phyloP scores from a whole-genome alignment of 2,888 invertebrate genomes.

The Nephrocerus scutellatus region DNA sequence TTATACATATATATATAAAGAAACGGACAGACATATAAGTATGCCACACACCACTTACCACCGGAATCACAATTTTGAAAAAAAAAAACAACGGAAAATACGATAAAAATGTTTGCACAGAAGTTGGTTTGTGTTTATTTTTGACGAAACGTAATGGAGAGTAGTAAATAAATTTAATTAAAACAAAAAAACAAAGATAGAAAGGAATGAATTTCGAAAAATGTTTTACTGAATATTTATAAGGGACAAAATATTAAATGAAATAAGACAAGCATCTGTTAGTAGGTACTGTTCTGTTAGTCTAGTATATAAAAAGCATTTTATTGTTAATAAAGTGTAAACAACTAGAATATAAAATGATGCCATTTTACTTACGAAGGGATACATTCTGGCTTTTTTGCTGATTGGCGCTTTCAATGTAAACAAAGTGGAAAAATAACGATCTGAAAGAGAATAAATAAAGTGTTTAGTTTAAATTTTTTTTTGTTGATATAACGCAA shows the following conservation, averaged over 20 bases:
- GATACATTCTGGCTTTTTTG: slow-evolving; percentile 27
- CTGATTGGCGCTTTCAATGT: slow-evolving; percentile 2
- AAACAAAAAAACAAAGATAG: background rate
- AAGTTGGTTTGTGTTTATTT: slow-evolving; percentile 21
- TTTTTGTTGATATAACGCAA: slow-evolving; percentile 4
- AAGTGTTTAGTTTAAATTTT: background rate
- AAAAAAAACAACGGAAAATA: slow-evolving; percentile 11
- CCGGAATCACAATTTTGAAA: slow-evolving; percentile 3
- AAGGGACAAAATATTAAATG: slow-evolving; percentile 8
- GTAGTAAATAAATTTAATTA: slow-evolving; percentile 9
- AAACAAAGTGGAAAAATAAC: background rate
- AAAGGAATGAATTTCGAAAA: background rate
- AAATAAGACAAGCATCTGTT: no score
- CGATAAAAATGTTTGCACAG: slow-evolving; percentile 16
- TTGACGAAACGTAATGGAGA: slow-evolving; percentile 8
- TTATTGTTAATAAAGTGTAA: slow-evolving; percentile 2
- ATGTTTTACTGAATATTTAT: background rate
- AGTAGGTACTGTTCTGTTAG: slow-evolving; percentile 15
- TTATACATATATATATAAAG: no score
- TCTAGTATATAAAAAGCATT: background rate
- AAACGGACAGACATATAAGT: no score
- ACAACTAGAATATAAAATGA: slow-evolving; percentile 6
- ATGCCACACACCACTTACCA: background rate
- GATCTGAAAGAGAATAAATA: background rate
- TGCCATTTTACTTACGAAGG: slow-evolving; percentile 29